Percentiles rank a stretch among this genome's conserved stretches.
Evolutionary conservation across 2,113 vertebrate species (phyloP).

Genomic region (Hemiprocne comata): DNA sequence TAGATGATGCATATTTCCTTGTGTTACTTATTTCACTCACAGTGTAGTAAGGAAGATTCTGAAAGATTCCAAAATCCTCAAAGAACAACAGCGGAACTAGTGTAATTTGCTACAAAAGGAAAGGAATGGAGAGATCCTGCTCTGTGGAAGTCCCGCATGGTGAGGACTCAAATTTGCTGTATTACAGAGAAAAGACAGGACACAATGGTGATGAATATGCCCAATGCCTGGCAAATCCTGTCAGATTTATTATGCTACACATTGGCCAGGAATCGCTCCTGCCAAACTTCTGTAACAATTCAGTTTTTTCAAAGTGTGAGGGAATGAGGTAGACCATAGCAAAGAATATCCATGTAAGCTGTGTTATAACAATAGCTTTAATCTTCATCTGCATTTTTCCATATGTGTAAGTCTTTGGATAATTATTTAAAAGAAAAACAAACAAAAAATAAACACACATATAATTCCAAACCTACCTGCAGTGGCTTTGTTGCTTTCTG

Average conservation of each 20-base stretch:
- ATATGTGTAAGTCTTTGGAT: background rate
- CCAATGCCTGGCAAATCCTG: background rate
- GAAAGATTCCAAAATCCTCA: background rate
- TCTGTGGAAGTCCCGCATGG: background rate
- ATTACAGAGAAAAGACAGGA: background rate
- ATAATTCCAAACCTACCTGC: constrained; percentile 53
- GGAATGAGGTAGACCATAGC: background rate
- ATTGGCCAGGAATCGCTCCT: background rate
- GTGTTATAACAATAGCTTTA: background rate
- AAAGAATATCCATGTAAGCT: background rate
- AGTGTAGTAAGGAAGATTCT: background rate
- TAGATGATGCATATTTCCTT: background rate
- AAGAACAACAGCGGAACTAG: background rate
- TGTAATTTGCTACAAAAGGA: background rate
- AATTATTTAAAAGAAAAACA: background rate
- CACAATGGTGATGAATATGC: background rate
- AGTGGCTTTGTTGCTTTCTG: background rate
- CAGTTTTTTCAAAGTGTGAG: background rate
- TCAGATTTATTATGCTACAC: background rate
- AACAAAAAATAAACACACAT: background rate
- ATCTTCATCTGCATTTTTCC: background rate
- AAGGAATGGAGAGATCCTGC: background rate
- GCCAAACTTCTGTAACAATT: background rate
- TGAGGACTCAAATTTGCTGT: background rate
- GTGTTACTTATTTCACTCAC: background rate